Conservation (phyloP, 2,888 invertebrate genomes). For the Melinaea menophilus region DNA sequence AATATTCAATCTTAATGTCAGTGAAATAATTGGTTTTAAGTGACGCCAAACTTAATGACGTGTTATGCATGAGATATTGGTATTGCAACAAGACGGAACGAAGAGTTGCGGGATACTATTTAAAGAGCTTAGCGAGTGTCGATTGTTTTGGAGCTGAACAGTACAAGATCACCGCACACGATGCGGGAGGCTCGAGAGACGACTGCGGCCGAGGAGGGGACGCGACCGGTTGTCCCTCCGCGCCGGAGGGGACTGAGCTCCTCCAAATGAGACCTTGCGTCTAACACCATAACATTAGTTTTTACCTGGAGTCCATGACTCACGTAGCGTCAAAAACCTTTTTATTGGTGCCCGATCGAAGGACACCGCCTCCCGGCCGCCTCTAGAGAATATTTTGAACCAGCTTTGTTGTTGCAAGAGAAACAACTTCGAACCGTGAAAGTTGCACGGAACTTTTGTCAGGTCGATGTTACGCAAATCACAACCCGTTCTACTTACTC, state of each 20-base stretch:
- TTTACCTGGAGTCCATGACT: slow-evolving; percentile 17
- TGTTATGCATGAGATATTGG: background rate
- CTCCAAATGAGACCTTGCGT: slow-evolving; percentile 37
- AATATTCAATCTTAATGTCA: slow-evolving; percentile 1
- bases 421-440: slow-evolving; percentile 23
- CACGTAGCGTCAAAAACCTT: slow-evolving; percentile 53
- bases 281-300: slow-evolving; percentile 32
- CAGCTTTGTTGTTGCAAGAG: slow-evolving; percentile 35
- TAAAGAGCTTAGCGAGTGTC: background rate
- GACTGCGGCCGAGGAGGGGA: slow-evolving; percentile 26
- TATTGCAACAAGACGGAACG: background rate
- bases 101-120: background rate
- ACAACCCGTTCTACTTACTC: background rate
- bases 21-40: slow-evolving; percentile 3
- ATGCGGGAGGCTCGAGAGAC: slow-evolving; percentile 18
- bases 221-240: slow-evolving; percentile 45
- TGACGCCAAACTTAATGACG: background rate
- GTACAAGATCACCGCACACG: background rate
- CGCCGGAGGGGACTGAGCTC: slow-evolving; percentile 27
- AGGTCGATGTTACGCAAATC: slow-evolving; percentile 10
- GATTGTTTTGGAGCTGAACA: background rate
- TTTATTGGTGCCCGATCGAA: slow-evolving; percentile 52
- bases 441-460: slow-evolving; percentile 22
- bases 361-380: slow-evolving; percentile 39
- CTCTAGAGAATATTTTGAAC: slow-evolving; percentile 33